Evolutionary conservation across 2,797 vertebrate genomes (phyloP), one percentile per base, ranked within the genome.

Genomic region (Phrynocephalus forsythii): DNA sequence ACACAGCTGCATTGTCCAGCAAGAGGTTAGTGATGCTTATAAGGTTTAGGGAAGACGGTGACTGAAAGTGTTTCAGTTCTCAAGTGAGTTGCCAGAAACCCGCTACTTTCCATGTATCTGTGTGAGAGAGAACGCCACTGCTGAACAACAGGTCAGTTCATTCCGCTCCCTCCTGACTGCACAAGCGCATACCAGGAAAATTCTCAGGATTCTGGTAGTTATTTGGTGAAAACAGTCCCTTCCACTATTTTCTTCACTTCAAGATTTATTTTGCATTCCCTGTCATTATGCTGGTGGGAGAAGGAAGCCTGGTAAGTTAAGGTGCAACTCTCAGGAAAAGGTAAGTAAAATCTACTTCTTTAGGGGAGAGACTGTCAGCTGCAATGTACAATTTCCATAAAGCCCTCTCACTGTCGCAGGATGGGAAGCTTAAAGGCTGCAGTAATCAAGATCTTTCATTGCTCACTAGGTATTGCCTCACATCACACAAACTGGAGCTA

Each of bases 101-200:
- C 38, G 11, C 16, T 4, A 28, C 5, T 18, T 2, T 60, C 8
- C 30, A 2, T 75, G n/a, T 75, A 7, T 86, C 20, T 86, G 66
- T 71, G 16, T 76, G 24, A n/a, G 22, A 1, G 20, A 52, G 8
- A 30, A 76, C 2, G 13, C 88, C 66, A 89, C 91, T 79, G 88
- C 26, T 0, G 48, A 91, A 95, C 92, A 95, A 94, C 8, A 77
- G 68, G 82, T 88, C 91, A 93, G 68, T 83, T 88, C 91, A 93
- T 95, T 94, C 92, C 95, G 79, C 44, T 85, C 90, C 79, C 0
- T 2, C 69, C 85, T 33, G 83, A 86, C 88, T n/a, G 38, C 48
- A 71, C 20, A 0, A 0, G 20, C 5, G 0, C 87, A 67, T 85
- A 79, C 79, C 72, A 10, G 33, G 66, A 30, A 28, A 24, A 68